Evolutionary conservation across 2,797 vertebrate genomes (phyloP), one percentile per base, ranked within the genome.

Genomic region (Thripadectes ignobilis): DNA sequence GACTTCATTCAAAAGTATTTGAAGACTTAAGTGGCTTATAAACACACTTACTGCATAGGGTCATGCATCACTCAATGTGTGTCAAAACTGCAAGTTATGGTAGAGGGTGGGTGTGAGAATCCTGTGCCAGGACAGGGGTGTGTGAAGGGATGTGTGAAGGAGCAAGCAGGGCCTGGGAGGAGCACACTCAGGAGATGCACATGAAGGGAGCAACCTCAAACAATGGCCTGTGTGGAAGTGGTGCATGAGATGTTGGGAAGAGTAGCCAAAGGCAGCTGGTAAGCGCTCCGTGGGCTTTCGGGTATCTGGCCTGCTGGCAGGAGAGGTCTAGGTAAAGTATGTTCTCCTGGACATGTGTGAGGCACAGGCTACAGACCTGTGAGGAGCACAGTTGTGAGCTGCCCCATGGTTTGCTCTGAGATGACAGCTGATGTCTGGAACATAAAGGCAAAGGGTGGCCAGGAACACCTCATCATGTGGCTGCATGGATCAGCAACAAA

Each of bases 171-270:
- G 34, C 23, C 34, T 54, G 75, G 66, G 18, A 51, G 4, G 12
- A 54, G 23, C 27, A 9, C 0, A 0, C 15, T 75, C 19, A 13
- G 66, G 39, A 65, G 58, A 14, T 19, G 39, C 16, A 18, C 0
- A 2, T n/a, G 73, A 76, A 85, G 32, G 83, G 55, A 75, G 29
- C 36, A 41, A 7, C 34, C 29, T 26, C n/a, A 3, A 72, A 29
- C 11, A 27, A 41, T 36, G 29, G 4, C 29, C 41, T 43, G 5
- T 38, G 30, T 61, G 52, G 46, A 73, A 34, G 16, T 29, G 24
- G 9, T 54, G 29, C 14, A 1, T 23, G 45, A 69, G 39, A 7
- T 61, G 18, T 0, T 51, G 41, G 32, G 30, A 38, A 36, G n/a
- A 58, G 74, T 12, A 54, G 58, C 36, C 39, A 48, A 49, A 66